Percentiles rank a stretch among this genome's conserved stretches.
Evolutionary conservation across 2,797 vertebrate species (phyloP).

Genomic region (Schizopygopsis pylzovi): DNA sequence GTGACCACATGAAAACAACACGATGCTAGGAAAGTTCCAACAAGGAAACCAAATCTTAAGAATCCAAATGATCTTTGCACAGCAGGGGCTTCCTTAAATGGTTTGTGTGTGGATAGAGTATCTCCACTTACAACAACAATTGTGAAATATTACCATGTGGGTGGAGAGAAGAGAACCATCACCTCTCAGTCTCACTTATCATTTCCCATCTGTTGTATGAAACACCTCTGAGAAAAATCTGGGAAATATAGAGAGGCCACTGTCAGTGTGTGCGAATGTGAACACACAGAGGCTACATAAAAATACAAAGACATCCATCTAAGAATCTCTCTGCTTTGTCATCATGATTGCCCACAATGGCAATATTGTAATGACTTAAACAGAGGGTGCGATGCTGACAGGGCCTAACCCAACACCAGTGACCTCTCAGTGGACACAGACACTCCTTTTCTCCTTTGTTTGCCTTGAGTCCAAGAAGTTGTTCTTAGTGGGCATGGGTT

Average conservation of each 20-base stretch:
- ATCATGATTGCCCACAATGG: slow-evolving; percentile 57
- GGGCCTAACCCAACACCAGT: slow-evolving; percentile 24
- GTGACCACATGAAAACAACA: slow-evolving; percentile 45
- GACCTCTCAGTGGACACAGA: slow-evolving; percentile 43
- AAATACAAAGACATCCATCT: slow-evolving; percentile 37
- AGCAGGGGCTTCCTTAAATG: slow-evolving; percentile 52
- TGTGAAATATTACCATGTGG: slow-evolving; percentile 47
- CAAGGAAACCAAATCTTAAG: slow-evolving; percentile 56
- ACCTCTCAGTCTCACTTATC: slow-evolving; percentile 41
- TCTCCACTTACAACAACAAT: slow-evolving; percentile 53
- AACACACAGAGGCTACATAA: slow-evolving; percentile 18
- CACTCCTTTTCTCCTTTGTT: slow-evolving; percentile 54
- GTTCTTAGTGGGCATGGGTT: slow-evolving; percentile 31
- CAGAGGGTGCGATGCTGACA: slow-evolving; percentile 51
- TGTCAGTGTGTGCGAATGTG: slow-evolving; percentile 39
- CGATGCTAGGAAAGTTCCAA: slow-evolving; percentile 58
- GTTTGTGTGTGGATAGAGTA: slow-evolving; percentile 48
- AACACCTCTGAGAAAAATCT: slow-evolving; percentile 28
- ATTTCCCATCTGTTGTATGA: slow-evolving; percentile 35
- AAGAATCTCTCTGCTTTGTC: slow-evolving; percentile 50
- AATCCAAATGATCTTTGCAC: slow-evolving; percentile 58
- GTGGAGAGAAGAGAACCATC: slow-evolving; percentile 42
- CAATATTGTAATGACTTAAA: slow-evolving; percentile 58
- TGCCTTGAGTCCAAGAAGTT: slow-evolving; percentile 43
- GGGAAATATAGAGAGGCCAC: slow-evolving; percentile 22